Conservation (phyloP, 2,888 invertebrate genomes). For the Melanargia galathea region DNA sequence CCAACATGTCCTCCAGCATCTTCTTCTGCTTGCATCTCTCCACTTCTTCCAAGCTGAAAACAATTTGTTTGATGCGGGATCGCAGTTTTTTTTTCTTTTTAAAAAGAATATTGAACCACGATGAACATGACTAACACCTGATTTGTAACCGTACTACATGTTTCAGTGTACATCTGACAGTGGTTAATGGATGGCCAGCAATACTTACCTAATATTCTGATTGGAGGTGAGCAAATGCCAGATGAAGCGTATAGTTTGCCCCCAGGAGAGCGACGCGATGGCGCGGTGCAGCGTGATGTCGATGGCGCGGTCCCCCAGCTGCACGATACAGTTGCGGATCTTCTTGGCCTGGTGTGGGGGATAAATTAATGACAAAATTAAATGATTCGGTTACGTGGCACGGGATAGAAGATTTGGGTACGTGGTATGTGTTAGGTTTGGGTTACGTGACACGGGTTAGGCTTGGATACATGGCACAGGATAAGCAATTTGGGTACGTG, state of each 20-base stretch:
- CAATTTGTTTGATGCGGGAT: not conserved
- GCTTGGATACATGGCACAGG: no score
- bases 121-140: no score
- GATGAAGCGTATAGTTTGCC: constrained; percentile 92
- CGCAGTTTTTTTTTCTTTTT: no score
- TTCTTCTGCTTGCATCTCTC: constrained; percentile 96
- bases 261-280: constrained; percentile 91
- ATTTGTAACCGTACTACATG: no score
- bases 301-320: constrained; percentile 96
- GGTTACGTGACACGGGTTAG: no score
- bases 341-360: constrained; percentile 84
- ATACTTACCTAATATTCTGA: constrained; percentile 87
- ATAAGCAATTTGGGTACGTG: no score
- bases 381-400: not conserved
- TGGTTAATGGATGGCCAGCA: not conserved
- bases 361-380: not conserved
- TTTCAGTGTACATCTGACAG: no score
- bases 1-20: constrained; percentile 94
- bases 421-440: no score
- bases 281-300: constrained; percentile 95
- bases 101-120: no score
- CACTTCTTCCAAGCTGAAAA: constrained; percentile 92
- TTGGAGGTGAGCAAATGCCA: constrained; percentile 93
- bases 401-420: not conserved
- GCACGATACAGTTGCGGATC: constrained; percentile 90